These are phyloP conservation scores for Drosophila bunnanda DNA, from an alignment of 2,888 invertebrate genomes.

Conservation along the genomic window DNA sequence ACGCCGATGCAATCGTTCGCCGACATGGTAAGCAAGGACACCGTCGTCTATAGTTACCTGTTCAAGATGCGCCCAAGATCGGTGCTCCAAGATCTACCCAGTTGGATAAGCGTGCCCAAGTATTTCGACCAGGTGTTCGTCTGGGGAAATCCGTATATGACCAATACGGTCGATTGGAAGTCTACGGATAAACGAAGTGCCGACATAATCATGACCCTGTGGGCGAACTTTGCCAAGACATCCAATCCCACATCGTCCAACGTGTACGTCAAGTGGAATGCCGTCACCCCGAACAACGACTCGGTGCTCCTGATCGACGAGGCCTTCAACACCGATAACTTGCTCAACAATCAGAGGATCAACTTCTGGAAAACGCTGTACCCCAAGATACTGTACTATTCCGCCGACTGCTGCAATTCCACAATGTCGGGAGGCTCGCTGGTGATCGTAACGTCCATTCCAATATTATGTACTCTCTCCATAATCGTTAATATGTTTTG, in stretches of 20 bases:
- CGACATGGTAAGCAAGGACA: slow-evolving; percentile 86
- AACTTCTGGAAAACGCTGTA: slow-evolving; percentile 94
- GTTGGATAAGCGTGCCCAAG: slow-evolving; percentile 92
- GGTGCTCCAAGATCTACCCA: slow-evolving; percentile 88
- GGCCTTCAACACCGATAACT: slow-evolving; percentile 91
- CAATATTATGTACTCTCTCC: slow-evolving; percentile 39
- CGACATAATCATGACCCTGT: slow-evolving; percentile 92
- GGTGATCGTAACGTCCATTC: slow-evolving; percentile 24
- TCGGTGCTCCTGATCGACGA: slow-evolving; percentile 90
- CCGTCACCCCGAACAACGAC: slow-evolving; percentile 88
- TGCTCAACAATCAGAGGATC: slow-evolving; percentile 90
- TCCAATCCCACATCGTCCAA: slow-evolving; percentile 90
- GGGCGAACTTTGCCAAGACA: slow-evolving; percentile 91
- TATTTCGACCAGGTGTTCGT: slow-evolving; percentile 92
- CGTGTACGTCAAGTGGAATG: slow-evolving; percentile 91
- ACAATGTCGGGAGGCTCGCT: slow-evolving; percentile 68
- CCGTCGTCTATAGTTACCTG: slow-evolving; percentile 89
- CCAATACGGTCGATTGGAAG: slow-evolving; percentile 89
- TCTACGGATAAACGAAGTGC: slow-evolving; percentile 91
- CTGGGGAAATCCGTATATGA: slow-evolving; percentile 92
- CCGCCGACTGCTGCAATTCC: slow-evolving; percentile 91
- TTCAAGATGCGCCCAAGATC: slow-evolving; percentile 91
- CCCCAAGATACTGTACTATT: slow-evolving; percentile 90
- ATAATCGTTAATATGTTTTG: slow-evolving; percentile 43
- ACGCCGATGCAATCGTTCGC: slow-evolving; percentile 90